A percentile compares a stretch with the other conserved stretches of the same genome.
phyloP scores from a whole-genome alignment of 2,113 vertebrate genomes.

The Nesogale talazaci region DNA sequence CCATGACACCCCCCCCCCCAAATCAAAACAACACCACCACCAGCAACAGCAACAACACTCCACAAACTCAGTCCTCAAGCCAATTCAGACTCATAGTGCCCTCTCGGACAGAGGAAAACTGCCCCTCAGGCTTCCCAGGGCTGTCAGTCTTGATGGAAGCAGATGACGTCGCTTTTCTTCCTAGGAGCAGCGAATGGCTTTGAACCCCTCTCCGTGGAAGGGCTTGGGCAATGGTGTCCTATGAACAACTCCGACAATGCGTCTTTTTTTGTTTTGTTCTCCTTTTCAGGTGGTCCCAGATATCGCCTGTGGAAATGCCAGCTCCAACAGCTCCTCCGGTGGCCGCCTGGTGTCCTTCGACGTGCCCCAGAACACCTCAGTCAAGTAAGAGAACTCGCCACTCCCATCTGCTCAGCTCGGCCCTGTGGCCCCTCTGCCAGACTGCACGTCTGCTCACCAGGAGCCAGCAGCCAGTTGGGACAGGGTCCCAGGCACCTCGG shows the following conservation, averaged over 20 bases:
- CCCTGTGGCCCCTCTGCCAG: no score
- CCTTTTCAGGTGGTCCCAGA: slow-evolving; percentile 90
- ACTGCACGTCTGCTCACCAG: no score
- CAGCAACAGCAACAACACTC: neutral
- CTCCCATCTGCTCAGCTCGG: no score
- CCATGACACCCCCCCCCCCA: neutral
- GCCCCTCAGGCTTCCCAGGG: neutral
- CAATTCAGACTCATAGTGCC: neutral
- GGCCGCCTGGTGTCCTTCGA: slow-evolving; percentile 93
- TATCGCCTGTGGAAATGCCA: slow-evolving; percentile 92
- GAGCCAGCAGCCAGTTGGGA: no score
- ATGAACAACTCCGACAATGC: neutral
- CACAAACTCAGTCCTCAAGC: neutral
- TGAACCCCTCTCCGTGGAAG: neutral
- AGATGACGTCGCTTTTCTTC: neutral
- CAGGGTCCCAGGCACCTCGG: no score
- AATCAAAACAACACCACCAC: neutral
- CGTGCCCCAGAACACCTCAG: slow-evolving; percentile 94
- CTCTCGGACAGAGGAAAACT: neutral
- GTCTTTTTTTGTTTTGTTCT: neutral
- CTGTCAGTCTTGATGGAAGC: neutral
- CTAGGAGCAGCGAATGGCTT: accelerated
- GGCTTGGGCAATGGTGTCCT: no score
- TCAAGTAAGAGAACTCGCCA: slow-evolving; percentile 92
- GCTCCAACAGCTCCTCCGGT: slow-evolving; percentile 92